Evolutionary conservation across 2,113 vertebrate genomes (phyloP).

Genomic region (Oreochromis aureus): DNA sequence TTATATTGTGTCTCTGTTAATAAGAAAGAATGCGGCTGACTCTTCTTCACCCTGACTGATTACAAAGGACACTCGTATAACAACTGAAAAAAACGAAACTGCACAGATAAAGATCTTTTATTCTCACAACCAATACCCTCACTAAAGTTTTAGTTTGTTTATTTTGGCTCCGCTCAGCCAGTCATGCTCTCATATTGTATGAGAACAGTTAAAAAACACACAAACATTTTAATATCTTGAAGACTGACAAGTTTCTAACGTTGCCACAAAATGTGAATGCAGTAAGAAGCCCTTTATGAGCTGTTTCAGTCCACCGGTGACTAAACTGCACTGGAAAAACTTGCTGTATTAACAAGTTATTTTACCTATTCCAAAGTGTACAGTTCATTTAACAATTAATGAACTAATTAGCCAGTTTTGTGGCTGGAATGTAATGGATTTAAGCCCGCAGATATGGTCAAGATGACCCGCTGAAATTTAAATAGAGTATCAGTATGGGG

Average conservation of each 20-base stretch:
- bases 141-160: background rate
- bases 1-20: constrained; percentile 19
- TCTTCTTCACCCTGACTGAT: background rate
- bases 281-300: background rate
- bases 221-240: background rate
- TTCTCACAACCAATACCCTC: background rate
- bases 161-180: background rate
- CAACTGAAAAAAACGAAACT: background rate
- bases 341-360: background rate
- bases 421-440: background rate
- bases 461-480: background rate
- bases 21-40: background rate
- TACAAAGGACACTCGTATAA: background rate
- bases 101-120: background rate
- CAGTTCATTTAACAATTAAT: background rate
- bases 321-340: background rate
- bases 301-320: background rate
- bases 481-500: background rate
- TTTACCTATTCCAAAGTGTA: accelerated
- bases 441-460: background rate
- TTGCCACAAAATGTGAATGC: accelerated
- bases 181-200: background rate
- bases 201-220: background rate
- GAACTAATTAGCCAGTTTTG: background rate
- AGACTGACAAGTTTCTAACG: accelerated